Evolutionary conservation across 1,140 invertebrate genomes (phyloP), one percentile per base, ranked within the genome.

Genomic region (Galleria mellonella): DNA sequence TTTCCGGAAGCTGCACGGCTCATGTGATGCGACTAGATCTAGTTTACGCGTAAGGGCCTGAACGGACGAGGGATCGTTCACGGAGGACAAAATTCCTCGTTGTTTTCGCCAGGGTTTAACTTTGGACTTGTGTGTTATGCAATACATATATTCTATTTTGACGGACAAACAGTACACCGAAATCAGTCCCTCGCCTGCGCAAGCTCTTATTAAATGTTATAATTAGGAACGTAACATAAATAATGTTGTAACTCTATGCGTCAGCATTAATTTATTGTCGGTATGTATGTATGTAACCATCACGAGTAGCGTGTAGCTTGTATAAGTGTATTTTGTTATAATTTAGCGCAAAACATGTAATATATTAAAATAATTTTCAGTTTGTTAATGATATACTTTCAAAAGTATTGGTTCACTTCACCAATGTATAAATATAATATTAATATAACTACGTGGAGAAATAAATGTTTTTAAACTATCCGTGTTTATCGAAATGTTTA

Each of bases 311-410:
- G 52, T 57, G 52, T 72, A 79, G 70, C 64, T 72, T 71, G 62
- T 69, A 59, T 82, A 83, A 79, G 73, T 78, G 72, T 78, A 79
- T 68, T 73, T 66, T 70, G 68, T 72, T 79, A 60, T 76, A 76
- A 67, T 72, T 62, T 81, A 83, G 71, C 70, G 68, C 72, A 78
- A 78, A 77, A 63, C 61, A 61, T 81, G 63, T 75, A 75, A 73
- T 74, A 77, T 78, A 75, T 70, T 51, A 35, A 43, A 17, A 39
- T 40, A 58, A 50, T 55, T 59, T 63, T 67, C 61, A 57, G 58
- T 53, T 65, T 40, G 36, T 51, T 47, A 56, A 53, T 46, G 49
- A 52, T 39, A 61, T 62, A 65, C 61, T 67, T 72, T 72, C 47
- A 63, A 66, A 57, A 50, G 38, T 69, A 50, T 61, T 51, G 55